phyloP scores from a whole-genome alignment of 1,140 invertebrate genomes.

The Brachionus plicatilis region DNA sequence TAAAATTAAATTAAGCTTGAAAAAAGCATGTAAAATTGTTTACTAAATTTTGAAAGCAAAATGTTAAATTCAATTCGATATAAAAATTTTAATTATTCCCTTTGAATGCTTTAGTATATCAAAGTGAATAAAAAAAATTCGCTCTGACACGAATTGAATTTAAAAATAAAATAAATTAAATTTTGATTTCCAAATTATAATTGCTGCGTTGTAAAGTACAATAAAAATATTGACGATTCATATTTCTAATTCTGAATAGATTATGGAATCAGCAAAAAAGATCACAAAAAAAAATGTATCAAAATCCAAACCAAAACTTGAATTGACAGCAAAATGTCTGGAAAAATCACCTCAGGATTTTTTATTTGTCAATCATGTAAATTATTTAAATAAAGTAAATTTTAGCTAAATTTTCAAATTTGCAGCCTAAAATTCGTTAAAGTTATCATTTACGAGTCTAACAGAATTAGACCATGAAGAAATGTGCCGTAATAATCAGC shows the following conservation, averaged over 20 bases:
- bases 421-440: not conserved
- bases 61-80: not conserved
- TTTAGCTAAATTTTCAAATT: not conserved
- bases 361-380: not conserved
- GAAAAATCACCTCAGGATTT: not conserved
- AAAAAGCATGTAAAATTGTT: not conserved
- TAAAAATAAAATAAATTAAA: not conserved
- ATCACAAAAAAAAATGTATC: not conserved
- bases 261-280: not conserved
- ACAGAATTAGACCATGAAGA: not conserved
- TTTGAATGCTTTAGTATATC: not conserved
- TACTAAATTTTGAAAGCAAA: not conserved
- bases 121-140: not conserved
- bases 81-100: not conserved
- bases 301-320: not conserved
- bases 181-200: not conserved
- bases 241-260: not conserved
- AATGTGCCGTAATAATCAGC: not conserved
- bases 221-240: not conserved
- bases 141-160: not conserved
- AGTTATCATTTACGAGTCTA: slow-evolving; percentile 9
- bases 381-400: slow-evolving; percentile 26
- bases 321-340: not conserved
- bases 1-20: too few relatives aligned
- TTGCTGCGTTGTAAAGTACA: not conserved